Percentiles rank a stretch among this genome's conserved stretches.
These are phyloP conservation scores for Struthidea cinerea DNA, from an alignment of 2,113 vertebrate genomes.

Conservation along the genomic window DNA sequence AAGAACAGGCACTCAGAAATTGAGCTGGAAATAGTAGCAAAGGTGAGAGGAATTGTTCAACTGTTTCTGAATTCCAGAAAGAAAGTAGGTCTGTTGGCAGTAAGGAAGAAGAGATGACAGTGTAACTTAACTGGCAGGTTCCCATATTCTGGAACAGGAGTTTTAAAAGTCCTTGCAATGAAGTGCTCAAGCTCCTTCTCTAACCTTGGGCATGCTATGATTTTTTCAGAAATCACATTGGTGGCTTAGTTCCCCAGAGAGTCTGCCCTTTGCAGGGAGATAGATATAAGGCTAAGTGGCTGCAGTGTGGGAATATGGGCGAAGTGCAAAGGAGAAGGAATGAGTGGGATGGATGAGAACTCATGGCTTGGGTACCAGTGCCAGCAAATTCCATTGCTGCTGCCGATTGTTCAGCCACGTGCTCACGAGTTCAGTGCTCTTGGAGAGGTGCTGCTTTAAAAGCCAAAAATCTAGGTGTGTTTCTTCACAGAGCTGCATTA, in stretches of 20 bases:
- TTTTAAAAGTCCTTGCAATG: not conserved
- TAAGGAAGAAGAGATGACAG: not conserved
- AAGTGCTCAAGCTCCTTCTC: not conserved
- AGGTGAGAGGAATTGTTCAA: not conserved
- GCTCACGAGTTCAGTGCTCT: not conserved
- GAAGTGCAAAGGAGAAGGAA: not conserved
- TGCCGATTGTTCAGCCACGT: not conserved
- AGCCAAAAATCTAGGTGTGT: not conserved
- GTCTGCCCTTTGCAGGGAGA: not conserved
- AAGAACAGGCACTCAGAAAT: not conserved
- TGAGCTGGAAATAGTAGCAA: not conserved
- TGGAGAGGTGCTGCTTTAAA: not conserved
- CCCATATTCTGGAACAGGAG: not conserved
- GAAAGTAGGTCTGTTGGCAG: too few relatives aligned
- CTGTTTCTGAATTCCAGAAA: not conserved
- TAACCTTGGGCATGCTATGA: not conserved
- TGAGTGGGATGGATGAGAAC: not conserved
- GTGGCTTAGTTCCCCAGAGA: not conserved
- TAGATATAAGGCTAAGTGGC: not conserved
- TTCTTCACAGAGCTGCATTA: not conserved
- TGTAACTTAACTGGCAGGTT: not conserved
- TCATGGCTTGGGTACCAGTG: not conserved
- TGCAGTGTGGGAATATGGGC: not conserved
- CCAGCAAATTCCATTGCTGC: rapidly evolving
- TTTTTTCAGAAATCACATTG: not conserved